Evolutionary conservation across 1,140 invertebrate genomes (phyloP).

Genomic region (Musca domestica): DNA sequence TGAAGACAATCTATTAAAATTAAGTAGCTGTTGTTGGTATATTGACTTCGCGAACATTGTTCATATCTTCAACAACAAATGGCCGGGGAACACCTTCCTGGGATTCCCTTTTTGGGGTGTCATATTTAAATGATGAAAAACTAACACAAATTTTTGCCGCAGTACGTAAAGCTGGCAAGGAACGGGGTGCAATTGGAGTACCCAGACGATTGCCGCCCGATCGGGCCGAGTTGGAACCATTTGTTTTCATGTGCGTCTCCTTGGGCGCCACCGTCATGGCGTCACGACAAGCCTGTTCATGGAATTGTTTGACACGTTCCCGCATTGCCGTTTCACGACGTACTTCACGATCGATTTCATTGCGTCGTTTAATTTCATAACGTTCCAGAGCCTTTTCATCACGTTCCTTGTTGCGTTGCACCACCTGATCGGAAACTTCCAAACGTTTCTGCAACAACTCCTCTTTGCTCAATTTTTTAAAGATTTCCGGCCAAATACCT

Average conservation of each 20-base stretch:
- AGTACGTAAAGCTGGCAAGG: slow-evolving; percentile 38
- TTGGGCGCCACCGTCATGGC: slow-evolving; percentile 45
- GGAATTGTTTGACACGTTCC: slow-evolving; percentile 46
- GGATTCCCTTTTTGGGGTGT: slow-evolving; percentile 46
- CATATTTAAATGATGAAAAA: slow-evolving; percentile 37
- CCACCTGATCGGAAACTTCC: slow-evolving; percentile 44
- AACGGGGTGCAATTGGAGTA: slow-evolving; percentile 38
- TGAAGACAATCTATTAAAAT: no score
- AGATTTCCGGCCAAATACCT: slow-evolving; percentile 49
- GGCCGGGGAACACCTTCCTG: slow-evolving; percentile 39
- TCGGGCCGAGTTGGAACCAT: neutral
- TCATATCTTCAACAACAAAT: slow-evolving; percentile 30
- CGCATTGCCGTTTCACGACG: slow-evolving; percentile 44
- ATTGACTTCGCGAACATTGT: no score
- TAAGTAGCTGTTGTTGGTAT: no score
- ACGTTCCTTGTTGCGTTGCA: slow-evolving; percentile 49
- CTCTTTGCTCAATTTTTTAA: slow-evolving; percentile 44
- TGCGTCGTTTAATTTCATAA: slow-evolving; percentile 43
- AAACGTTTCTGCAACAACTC: slow-evolving; percentile 41
- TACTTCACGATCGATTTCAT: slow-evolving; percentile 46
- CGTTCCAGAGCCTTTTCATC: slow-evolving; percentile 44
- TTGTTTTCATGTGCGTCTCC: slow-evolving; percentile 31
- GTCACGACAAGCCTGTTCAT: slow-evolving; percentile 40
- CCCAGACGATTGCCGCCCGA: slow-evolving; percentile 31
- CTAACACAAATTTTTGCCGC: slow-evolving; percentile 39